phyloP scores from a whole-genome alignment of 2,888 invertebrate species.

The Stomorhina lunata region DNA sequence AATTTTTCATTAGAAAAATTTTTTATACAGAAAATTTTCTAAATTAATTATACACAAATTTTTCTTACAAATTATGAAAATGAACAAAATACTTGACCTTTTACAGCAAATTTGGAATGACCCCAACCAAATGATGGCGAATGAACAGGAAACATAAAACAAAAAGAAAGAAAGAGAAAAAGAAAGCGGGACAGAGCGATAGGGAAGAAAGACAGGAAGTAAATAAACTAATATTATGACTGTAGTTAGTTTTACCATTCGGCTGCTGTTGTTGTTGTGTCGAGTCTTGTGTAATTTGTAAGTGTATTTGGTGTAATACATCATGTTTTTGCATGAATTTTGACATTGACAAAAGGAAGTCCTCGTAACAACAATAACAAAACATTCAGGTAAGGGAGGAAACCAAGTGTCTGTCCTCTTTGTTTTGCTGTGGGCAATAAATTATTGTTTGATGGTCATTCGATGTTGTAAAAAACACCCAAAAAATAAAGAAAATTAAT shows the following conservation, averaged over 20 bases:
- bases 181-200: no score
- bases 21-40: no score
- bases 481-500: not conserved
- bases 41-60: no score
- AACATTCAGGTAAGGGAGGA: not conserved
- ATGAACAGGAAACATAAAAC: no score
- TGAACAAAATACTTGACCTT: no score
- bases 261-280: not conserved
- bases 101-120: no score
- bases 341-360: constrained; percentile 47
- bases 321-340: constrained; percentile 18
- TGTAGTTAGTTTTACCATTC: not conserved
- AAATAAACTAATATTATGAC: constrained; percentile 32
- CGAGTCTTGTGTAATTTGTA: not conserved
- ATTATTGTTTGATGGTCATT: not conserved
- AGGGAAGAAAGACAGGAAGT: not conserved
- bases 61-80: no score
- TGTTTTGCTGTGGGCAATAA: not conserved
- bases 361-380: not conserved
- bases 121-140: no score
- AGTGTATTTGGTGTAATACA: not conserved
- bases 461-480: not conserved
- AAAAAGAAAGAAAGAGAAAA: no score
- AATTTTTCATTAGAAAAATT: no score
- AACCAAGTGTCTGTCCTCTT: not conserved